Evolutionary conservation across 2,113 vertebrate species (phyloP), one percentile per base, ranked within the genome.

Genomic region (Ovibos moschatus): DNA sequence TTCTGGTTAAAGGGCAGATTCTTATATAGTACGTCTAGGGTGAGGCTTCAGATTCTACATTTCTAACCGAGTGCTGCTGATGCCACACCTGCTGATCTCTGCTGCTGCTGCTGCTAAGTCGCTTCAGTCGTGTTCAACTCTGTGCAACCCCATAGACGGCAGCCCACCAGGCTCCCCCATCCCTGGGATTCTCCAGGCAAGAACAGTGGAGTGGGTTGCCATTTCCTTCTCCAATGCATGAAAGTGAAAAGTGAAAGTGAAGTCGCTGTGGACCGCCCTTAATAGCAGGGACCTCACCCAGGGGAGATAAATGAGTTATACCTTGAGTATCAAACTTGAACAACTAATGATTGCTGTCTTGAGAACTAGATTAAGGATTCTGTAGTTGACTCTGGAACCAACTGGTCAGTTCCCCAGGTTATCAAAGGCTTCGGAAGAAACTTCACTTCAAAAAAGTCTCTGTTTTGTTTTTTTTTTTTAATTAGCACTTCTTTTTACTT

Each of bases 61-160:
- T 94, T 93, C 45, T 64, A 6, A 51, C 43, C 16, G 11, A n/a
- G 21, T 95, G 40, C 14, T 33, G 71, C 36, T 14, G 21, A 47
- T 83, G 28, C 30, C 81, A 89, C 62, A 87, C 83, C 19, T 33
- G 16, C n/a, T 95, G 27, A 19, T 23, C n/a, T 81, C 6, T 62
- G 60, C 60, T 62, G 60, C 55, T 53, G 51, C 57, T 62, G 28
- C 58, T 60, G 58, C 58, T 60, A 28, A 60, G 11, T 60, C 27
- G 2, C 58, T 28, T 60, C 58, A 28, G 58, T 60, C 5, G 6
- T 15, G 58, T 62, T 0, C 13, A 0, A 62, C 28, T 62, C 28
- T 15, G 12, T 60, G 58, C 1, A 0, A 62, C 58, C 28, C 28
- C 58, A 62, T 3, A 62, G 6, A 30, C 2, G 0, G 58, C 58